Base-by-base conservation (phyloP, 1,140 invertebrate species). In the Trypoxylus dichotomus region DNA sequence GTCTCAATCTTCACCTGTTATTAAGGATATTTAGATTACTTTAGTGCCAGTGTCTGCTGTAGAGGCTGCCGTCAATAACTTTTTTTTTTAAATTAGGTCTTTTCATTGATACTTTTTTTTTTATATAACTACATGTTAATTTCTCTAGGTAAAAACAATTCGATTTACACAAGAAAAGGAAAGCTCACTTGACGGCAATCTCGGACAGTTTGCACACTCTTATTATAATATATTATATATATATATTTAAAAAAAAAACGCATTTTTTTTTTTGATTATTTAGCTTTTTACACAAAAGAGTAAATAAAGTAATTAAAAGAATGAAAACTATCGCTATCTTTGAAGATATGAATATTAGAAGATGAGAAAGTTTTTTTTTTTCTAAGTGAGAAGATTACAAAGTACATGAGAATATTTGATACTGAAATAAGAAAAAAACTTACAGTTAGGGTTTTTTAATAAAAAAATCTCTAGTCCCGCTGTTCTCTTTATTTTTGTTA, bases 391-490 rank as follows among this genome's bases (percentile, higher is more conserved):
- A 68, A 68, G 21, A 8, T 24, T 24, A 27, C 21, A 13, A 60
- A 60, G 21, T 43, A 43, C 47, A 54, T 2, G 19, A 58, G 47
- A 58, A 58, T 80, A 84, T 84, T 84, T 83, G 81, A 83, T 83
- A 83, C 82, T 83, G 81, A 82, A 68, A 68, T 21, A 68, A 24
- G 11, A 13, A 68, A 68, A 68, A 80, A 83, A 81, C 73, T 81
- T 83, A 83, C 80, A 83, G 80, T 82, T 83, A 83, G 83, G 81
- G 79, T 84, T 83, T 83, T 85, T 85, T 81, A 83, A 83, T 82
- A 83, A 84, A 83, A 68, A 84, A 84, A 83, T 83, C 81, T 85
- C 85, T 86, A 86, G 85, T 86, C 85, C 84, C 81, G 82, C 84
- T 82, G 79, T 78, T 83, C 79, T 84, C 79, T 81, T 83, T 79